phyloP scores from a whole-genome alignment of 2,888 invertebrate species.

The Desoria tigrina region DNA sequence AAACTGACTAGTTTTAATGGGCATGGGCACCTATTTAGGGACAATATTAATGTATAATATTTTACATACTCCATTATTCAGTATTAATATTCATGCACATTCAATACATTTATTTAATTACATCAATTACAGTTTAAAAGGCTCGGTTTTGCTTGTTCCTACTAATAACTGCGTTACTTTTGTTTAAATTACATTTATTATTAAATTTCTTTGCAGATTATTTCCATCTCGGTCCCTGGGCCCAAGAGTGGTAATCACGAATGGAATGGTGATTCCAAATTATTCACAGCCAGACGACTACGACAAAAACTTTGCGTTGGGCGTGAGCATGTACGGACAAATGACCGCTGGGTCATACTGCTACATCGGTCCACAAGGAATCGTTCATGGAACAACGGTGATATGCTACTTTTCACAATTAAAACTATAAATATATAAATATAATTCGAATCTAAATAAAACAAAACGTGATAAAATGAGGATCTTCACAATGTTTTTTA shows the following conservation, averaged over 20 bases:
- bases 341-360: conserved; percentile 68
- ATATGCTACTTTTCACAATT: conserved; percentile 33
- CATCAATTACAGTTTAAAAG: too few species aligned
- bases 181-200: too few species aligned
- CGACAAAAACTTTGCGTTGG: conserved; percentile 64
- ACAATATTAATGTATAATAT: too few species aligned
- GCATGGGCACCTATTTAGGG: too few species aligned
- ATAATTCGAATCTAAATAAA: neutral
- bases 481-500: conserved; percentile 53
- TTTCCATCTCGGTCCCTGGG: conserved; percentile 61
- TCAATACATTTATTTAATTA: too few species aligned
- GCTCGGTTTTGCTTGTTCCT: too few species aligned
- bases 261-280: conserved; percentile 67
- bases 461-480: conserved; percentile 13
- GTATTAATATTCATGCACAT: too few species aligned
- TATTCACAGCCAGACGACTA: conserved; percentile 62
- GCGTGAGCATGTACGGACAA: conserved; percentile 58
- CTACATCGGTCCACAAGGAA: conserved; percentile 68
- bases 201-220: too few species aligned
- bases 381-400: conserved; percentile 67
- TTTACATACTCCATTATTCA: too few species aligned
- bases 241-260: conserved; percentile 64
- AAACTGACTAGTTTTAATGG: too few species aligned
- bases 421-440: neutral
- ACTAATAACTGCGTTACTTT: too few species aligned